Base-by-base conservation (phyloP, 1,140 invertebrate genomes). In the Drosophila ohnishii region DNA sequence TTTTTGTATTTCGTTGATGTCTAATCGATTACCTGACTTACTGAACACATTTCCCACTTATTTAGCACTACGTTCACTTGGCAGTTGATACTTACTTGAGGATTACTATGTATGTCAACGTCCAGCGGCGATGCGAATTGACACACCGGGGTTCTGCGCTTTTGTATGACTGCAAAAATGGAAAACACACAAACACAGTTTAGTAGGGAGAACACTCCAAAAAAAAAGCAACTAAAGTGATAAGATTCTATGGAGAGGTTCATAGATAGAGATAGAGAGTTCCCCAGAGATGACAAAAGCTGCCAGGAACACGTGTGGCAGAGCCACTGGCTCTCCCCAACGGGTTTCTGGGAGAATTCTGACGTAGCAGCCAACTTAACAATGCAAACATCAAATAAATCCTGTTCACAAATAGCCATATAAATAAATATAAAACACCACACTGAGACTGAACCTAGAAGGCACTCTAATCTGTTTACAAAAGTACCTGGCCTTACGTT, bases 41-140 rank as follows among this genome's bases (percentile, higher is more conserved):
- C 32, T 55, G 34, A 55, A 55, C 51, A 55, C 51, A 37, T 37
- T 55, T 55, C 51, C 39, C 28, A 10, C 25, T 63, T 25, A 44
- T 50, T 51, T 51, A 64, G 22, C 53, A 72, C 45, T 57, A 30
- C 63, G 16, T 40, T 57, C 50, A 40, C 50, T 34, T 61, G 16
- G 19, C 61, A 42, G 55, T 30, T 61, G 59, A 39, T 75, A 92
- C 92, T 94, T 94, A 98, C 97, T 95, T 99, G 97, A 73, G 97
- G 97, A 93, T 98, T 98, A 90, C 97, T 97, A 92, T 99, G 98
- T 73, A 96, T 96, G 90, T 98, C 97, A 76, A 97, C 97, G 93
- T 98, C 97, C 86, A 98, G 92, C 48, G 97, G 97, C 48, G 97
- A 97, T 60, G 98, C 97, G 93, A 99, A 99, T 93, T 98, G 97